phyloP scores from a whole-genome alignment of 2,113 vertebrate species.

The Seriola aureovittata region DNA sequence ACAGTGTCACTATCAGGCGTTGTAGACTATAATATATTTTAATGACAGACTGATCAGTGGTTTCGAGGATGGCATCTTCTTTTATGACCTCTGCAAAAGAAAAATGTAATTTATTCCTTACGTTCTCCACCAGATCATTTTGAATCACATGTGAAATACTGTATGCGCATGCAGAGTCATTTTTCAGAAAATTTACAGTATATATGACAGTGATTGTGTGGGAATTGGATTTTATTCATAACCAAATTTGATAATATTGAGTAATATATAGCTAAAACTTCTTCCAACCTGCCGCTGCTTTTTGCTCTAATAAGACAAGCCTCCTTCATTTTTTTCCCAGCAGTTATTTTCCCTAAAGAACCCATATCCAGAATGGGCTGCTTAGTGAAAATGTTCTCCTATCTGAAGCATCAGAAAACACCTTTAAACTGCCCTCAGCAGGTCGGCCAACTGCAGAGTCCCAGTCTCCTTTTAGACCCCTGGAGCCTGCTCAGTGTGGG shows the following conservation, averaged over 20 bases:
- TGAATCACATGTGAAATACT: neutral
- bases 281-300: neutral
- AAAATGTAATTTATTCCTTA: neutral
- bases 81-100: neutral
- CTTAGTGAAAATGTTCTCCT: neutral
- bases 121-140: neutral
- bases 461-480: conserved; percentile 71
- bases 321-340: neutral
- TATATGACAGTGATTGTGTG: neutral
- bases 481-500: conserved; percentile 76
- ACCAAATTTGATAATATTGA: neutral
- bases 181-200: neutral
- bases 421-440: conserved; percentile 6
- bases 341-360: conserved; percentile 8
- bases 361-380: neutral
- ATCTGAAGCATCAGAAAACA: conserved; percentile 14
- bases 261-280: neutral
- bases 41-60: neutral
- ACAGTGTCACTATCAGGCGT: neutral
- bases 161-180: neutral
- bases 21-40: neutral
- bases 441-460: conserved; percentile 48
- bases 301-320: neutral
- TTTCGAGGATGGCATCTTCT: neutral
- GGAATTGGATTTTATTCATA: too few relatives aligned